Conservation (phyloP, 2,888 invertebrate species). For the Carterocephalus palaemon region DNA sequence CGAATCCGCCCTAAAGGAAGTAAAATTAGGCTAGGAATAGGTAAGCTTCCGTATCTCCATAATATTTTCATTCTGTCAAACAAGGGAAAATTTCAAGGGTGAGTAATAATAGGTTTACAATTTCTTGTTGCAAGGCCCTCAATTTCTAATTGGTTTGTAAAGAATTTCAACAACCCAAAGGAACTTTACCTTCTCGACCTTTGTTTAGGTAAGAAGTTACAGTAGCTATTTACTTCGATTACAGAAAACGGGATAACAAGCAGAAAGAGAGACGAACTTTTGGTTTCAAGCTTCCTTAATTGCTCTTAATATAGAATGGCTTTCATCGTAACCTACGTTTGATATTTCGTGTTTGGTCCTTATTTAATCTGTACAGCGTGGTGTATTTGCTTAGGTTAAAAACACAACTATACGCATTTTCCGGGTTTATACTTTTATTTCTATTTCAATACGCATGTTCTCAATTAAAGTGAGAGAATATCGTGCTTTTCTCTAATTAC, state of each 20-base stretch:
- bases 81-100: background rate
- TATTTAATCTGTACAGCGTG: constrained; percentile 6
- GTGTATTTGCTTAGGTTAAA: constrained; percentile 6
- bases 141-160: constrained; percentile 14
- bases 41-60: too few relatives aligned
- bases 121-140: background rate
- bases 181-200: constrained; percentile 17
- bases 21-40: too few relatives aligned
- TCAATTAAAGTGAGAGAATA: too few relatives aligned
- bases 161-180: constrained; percentile 13
- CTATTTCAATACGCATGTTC: background rate
- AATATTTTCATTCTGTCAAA: too few relatives aligned
- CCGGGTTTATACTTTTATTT: background rate
- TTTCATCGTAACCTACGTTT: background rate
- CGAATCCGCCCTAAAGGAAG: too few relatives aligned
- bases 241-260: constrained; percentile 15
- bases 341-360: background rate
- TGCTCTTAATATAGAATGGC: constrained; percentile 18
- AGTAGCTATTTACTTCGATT: constrained; percentile 26
- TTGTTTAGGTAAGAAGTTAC: constrained; percentile 24
- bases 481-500: too few relatives aligned
- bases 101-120: background rate
- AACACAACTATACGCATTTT: background rate
- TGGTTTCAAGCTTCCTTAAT: constrained; percentile 16
- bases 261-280: constrained; percentile 4